Evolutionary conservation across 2,113 vertebrate species (phyloP).

Genomic region (Amphiprion percula): DNA sequence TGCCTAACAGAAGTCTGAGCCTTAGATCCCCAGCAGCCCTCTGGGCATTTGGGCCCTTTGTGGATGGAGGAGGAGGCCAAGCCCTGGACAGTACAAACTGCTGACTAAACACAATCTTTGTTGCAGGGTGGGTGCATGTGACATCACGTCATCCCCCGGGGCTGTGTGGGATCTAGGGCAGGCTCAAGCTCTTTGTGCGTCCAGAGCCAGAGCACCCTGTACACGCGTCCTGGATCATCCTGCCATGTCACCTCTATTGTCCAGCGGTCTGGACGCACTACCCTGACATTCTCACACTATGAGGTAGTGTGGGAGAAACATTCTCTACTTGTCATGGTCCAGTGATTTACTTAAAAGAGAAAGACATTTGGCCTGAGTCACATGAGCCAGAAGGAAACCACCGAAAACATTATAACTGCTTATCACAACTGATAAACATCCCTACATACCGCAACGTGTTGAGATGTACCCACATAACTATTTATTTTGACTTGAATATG

Average conservation of each 20-base stretch:
- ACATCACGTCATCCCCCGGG: slow-evolving; percentile 74
- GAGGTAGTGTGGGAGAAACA: slow-evolving; percentile 67
- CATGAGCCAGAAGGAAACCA: not conserved
- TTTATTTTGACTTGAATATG: slow-evolving; percentile 1
- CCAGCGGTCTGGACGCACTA: slow-evolving; percentile 60
- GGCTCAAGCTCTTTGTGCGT: slow-evolving; percentile 70
- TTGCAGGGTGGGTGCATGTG: slow-evolving; percentile 75
- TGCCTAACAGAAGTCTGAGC: slow-evolving; percentile 50
- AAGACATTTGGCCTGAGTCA: not conserved
- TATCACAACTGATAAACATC: not conserved
- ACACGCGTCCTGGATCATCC: slow-evolving; percentile 68
- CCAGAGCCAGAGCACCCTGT: slow-evolving; percentile 64
- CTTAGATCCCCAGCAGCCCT: slow-evolving; percentile 50
- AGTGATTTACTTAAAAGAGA: slow-evolving; percentile 18
- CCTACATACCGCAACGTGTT: not conserved
- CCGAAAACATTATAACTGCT: not conserved
- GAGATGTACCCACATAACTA: slow-evolving; percentile 2
- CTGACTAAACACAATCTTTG: slow-evolving; percentile 82
- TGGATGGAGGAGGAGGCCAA: slow-evolving; percentile 64
- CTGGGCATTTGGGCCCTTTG: slow-evolving; percentile 67
- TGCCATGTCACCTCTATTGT: slow-evolving; percentile 75
- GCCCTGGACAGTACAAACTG: slow-evolving; percentile 69
- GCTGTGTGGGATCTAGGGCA: slow-evolving; percentile 74
- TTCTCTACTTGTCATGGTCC: slow-evolving; percentile 47
- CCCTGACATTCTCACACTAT: slow-evolving; percentile 69